Conservation (phyloP, 2,113 vertebrate genomes). For the Dunckerocampus dactyliophorus region DNA sequence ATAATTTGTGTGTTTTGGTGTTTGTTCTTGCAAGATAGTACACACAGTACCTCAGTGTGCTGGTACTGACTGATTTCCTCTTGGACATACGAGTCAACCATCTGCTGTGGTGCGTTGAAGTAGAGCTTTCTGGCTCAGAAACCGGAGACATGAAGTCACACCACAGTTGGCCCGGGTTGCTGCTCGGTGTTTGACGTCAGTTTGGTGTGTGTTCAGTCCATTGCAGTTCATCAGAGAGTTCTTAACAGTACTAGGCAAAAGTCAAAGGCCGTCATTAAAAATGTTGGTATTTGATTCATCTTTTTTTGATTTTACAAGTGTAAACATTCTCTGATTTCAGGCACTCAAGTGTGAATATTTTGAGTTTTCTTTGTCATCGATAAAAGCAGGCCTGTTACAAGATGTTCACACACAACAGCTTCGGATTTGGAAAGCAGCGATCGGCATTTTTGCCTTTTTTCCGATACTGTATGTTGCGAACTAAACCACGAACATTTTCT, state of each 20-base stretch:
- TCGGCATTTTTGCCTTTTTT: too few species aligned
- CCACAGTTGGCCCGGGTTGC: not conserved
- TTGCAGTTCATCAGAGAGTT: not conserved
- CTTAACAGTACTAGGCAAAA: not conserved
- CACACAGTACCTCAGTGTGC: not conserved
- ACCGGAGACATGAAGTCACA: conserved; percentile 3
- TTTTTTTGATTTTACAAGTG: too few species aligned
- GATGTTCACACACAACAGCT: too few species aligned
- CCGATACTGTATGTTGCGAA: too few species aligned
- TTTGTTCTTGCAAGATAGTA: not conserved
- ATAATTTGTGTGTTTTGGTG: too few species aligned
- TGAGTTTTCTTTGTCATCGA: too few species aligned
- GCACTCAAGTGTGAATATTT: too few species aligned
- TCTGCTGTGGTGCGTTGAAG: conserved; percentile 1
- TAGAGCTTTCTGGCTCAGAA: not conserved
- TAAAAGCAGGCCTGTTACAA: too few species aligned
- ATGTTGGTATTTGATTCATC: too few species aligned
- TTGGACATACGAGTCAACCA: conserved; percentile 1
- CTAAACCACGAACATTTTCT: too few species aligned
- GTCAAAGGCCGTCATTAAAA: not conserved
- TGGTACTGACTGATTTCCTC: not conserved
- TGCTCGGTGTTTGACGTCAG: not conserved
- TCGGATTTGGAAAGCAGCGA: too few species aligned
- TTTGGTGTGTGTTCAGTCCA: not conserved
- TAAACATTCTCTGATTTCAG: too few species aligned